phyloP scores from a whole-genome alignment of 1,140 invertebrate genomes.

The Paralvinella palmiformis region DNA sequence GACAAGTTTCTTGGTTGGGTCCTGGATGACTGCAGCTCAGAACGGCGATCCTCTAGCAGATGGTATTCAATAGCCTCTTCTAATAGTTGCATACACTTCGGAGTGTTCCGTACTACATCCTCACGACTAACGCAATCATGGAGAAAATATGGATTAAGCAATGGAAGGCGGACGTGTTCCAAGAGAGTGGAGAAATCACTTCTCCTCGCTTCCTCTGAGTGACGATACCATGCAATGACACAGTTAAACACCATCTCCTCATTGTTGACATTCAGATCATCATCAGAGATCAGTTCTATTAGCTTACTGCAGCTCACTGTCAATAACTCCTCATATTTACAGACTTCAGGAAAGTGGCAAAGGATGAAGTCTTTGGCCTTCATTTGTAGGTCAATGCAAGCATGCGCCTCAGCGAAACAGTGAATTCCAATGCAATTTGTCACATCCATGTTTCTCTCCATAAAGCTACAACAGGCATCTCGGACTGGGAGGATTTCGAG shows the following conservation, averaged over 20 bases:
- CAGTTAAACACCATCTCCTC: conserved; percentile 56
- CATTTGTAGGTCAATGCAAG: conserved; percentile 51
- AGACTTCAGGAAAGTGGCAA: conserved; percentile 31
- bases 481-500: conserved; percentile 54
- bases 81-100: conserved; percentile 48
- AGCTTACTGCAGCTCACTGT: conserved; percentile 48
- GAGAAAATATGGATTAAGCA: conserved; percentile 56
- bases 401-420: conserved; percentile 57
- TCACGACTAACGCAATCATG: conserved; percentile 53
- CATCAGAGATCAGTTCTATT: conserved; percentile 52
- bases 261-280: conserved; percentile 52
- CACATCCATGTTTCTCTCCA: conserved; percentile 56
- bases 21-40: conserved; percentile 41
- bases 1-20: conserved; percentile 45
- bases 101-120: conserved; percentile 35
- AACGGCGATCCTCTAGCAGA: conserved; percentile 52
- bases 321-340: conserved; percentile 53
- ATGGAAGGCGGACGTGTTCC: conserved; percentile 54
- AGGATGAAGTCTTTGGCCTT: conserved; percentile 51
- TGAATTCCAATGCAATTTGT: conserved; percentile 57
- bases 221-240: conserved; percentile 51
- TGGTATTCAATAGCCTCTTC: conserved; percentile 56
- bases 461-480: conserved; percentile 55
- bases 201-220: conserved; percentile 35
- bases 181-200: conserved; percentile 45